Conservation (phyloP, 2,888 invertebrate genomes). For the Eupithecia exiguata region DNA sequence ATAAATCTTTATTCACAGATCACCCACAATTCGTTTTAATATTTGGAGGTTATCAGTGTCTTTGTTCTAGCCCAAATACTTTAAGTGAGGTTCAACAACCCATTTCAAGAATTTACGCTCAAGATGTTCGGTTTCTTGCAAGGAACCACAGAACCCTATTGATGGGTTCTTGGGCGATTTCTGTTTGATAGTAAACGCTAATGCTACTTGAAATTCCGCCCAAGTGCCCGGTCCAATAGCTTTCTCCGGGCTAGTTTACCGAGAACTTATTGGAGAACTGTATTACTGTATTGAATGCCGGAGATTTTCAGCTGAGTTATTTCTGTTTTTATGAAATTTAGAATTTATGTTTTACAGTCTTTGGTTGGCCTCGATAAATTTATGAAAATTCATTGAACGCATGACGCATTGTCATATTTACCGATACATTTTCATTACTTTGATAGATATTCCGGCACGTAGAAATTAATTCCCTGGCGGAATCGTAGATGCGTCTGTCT, state of each 20-base stretch:
- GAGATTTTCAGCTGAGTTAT: conserved; percentile 28
- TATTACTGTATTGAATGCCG: conserved; percentile 27
- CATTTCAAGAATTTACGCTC: neutral
- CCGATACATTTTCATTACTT: neutral
- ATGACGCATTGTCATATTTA: neutral
- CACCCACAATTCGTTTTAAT: too few relatives aligned
- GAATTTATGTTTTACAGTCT: conserved; percentile 1
- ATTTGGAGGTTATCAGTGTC: too few relatives aligned
- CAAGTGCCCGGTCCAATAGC: conserved; percentile 34
- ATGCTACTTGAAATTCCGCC: conserved; percentile 42
- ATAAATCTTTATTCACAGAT: neutral
- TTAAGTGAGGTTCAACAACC: neutral
- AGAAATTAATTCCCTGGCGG: neutral
- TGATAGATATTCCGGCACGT: neutral
- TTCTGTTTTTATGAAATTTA: conserved; percentile 7
- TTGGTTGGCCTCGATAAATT: neutral
- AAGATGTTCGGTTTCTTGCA: neutral
- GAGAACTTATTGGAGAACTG: conserved; percentile 33
- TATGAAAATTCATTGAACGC: neutral
- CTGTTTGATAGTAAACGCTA: conserved; percentile 43
- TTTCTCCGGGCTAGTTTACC: conserved; percentile 27
- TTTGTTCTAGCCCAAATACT: neutral
- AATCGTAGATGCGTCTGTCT: neutral
- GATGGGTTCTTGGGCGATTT: conserved; percentile 39
- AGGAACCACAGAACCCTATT: conserved; percentile 15